Percentiles rank a stretch among this genome's conserved stretches.
Evolutionary conservation across 1,140 invertebrate species (phyloP).

Genomic region (Atta texana): DNA sequence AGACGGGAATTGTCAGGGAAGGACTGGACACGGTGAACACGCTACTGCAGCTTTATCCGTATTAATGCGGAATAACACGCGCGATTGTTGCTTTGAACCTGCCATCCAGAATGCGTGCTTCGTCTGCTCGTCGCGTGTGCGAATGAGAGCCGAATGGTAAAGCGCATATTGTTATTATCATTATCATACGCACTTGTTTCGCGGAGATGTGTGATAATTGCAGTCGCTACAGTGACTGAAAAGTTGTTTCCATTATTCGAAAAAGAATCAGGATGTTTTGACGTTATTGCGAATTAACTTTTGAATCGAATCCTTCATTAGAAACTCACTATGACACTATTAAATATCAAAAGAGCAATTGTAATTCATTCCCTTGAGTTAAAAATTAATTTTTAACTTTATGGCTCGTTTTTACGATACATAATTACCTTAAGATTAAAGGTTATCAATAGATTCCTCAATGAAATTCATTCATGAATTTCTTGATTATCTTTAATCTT

Average conservation of each 20-base stretch:
- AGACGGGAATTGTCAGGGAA: conserved; percentile 34
- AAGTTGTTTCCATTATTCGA: not conserved
- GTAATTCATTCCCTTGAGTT: no score
- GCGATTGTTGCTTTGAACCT: conserved; percentile 78
- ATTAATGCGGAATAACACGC: conserved; percentile 76
- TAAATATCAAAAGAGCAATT: no score
- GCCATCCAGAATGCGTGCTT: not conserved
- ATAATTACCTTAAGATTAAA: no score
- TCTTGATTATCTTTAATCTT: no score
- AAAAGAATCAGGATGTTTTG: not conserved
- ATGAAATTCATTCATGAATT: no score
- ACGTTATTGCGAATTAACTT: not conserved
- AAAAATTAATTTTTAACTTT: no score
- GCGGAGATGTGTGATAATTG: not conserved
- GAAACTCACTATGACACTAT: no score
- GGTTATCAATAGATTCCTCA: no score
- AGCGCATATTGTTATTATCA: not conserved
- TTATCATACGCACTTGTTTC: conserved; percentile 26
- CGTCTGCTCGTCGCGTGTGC: not conserved
- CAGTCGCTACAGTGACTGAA: not conserved
- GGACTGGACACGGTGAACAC: conserved; percentile 11
- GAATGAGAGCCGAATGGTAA: not conserved
- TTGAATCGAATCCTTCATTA: not conserved
- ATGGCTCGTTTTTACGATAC: no score
- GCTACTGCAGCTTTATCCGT: conserved; percentile 74